A percentile compares a stretch with the other conserved stretches of the same genome.
These are phyloP conservation scores for Drepana falcataria DNA, from an alignment of 2,888 invertebrate species.

Conservation along the genomic window DNA sequence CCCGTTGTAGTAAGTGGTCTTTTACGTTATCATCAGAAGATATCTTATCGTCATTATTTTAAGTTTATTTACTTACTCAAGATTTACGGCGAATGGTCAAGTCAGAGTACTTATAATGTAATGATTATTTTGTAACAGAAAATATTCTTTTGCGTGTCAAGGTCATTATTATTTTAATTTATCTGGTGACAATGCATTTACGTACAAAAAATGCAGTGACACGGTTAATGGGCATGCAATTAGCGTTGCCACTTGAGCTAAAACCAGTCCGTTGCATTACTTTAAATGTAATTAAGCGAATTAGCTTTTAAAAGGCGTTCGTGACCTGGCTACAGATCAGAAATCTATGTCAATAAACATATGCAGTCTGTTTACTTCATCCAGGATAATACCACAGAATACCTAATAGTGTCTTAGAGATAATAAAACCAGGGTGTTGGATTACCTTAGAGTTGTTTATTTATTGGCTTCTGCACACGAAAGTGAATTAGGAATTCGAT, in stretches of 20 bases:
- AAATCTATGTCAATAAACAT: not conserved
- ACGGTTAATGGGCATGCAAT: not conserved
- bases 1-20: conserved; percentile 15
- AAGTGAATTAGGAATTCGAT: not conserved
- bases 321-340: not conserved
- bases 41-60: conserved; percentile 5
- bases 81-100: not conserved
- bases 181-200: not conserved
- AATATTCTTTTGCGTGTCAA: not conserved
- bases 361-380: too few relatives aligned
- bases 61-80: not conserved
- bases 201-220: not conserved
- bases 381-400: too few relatives aligned
- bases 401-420: too few relatives aligned
- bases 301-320: not conserved
- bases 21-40: conserved; percentile 10
- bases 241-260: not conserved
- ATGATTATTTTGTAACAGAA: not conserved
- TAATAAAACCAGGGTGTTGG: not conserved
- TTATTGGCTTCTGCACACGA: not conserved
- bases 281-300: not conserved
- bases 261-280: not conserved
- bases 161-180: not conserved
- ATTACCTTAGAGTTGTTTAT: not conserved
- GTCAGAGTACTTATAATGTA: not conserved